Conservation (phyloP, 2,797 vertebrate genomes). For the Alectoris magna region DNA sequence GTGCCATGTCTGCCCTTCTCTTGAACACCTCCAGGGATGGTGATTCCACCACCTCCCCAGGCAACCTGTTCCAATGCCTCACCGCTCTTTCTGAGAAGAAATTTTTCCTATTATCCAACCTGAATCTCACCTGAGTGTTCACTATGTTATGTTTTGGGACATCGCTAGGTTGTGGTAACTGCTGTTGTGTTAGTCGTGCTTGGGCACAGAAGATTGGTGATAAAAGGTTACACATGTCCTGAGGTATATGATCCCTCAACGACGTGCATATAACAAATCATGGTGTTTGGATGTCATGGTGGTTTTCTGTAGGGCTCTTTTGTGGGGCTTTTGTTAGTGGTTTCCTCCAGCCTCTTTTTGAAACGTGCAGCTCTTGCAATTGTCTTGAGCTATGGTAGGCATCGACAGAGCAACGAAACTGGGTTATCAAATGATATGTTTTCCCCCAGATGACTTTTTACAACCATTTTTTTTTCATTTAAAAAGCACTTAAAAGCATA, state of each 20-base stretch:
- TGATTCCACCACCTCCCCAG: no score
- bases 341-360: neutral
- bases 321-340: fast-evolving
- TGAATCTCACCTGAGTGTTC: no score
- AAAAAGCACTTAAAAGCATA: neutral
- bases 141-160: neutral
- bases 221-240: fast-evolving
- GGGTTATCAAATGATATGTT: neutral
- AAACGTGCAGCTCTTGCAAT: neutral
- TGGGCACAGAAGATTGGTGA: neutral
- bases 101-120: no score
- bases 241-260: neutral
- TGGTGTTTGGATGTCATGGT: neutral
- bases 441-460: neutral
- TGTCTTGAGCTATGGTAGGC: neutral
- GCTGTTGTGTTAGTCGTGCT: neutral
- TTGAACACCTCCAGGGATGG: no score
- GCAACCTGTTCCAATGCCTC: no score
- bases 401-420: neutral
- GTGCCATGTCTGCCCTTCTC: no score
- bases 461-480: neutral
- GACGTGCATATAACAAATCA: neutral
- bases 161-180: fast-evolving
- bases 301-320: fast-evolving
- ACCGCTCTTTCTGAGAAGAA: no score